phyloP scores from a whole-genome alignment of 2,888 invertebrate genomes.

The Brenthis hecate region DNA sequence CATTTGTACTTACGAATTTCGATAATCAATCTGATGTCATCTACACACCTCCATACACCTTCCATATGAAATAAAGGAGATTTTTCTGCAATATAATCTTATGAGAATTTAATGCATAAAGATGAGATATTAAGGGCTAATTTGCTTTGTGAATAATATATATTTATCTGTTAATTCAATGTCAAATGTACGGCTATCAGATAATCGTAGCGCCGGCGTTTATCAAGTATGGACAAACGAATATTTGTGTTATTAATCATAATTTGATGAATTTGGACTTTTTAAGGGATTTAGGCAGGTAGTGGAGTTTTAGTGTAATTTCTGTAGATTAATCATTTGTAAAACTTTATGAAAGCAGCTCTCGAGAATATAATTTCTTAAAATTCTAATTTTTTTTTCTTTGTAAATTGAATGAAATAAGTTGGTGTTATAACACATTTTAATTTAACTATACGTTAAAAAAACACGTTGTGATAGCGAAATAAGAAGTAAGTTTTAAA shows the following conservation, averaged over 20 bases:
- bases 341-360: no score
- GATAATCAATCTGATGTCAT: constrained; percentile 21
- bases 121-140: not conserved
- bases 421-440: no score
- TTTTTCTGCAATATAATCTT: not conserved
- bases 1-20: constrained; percentile 15
- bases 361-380: no score
- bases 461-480: no score
- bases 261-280: constrained; percentile 24
- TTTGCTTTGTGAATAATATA: constrained; percentile 1
- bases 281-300: not conserved
- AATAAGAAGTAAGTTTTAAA: no score
- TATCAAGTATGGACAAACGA: constrained; percentile 37
- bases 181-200: constrained; percentile 14
- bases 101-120: constrained; percentile 2
- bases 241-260: constrained; percentile 47
- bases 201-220: constrained; percentile 44
- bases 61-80: not conserved
- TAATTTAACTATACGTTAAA: no score
- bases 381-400: no score
- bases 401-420: no score
- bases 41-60: constrained; percentile 28
- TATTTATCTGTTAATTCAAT: not conserved
- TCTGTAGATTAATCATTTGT: not conserved
- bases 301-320: not conserved